Evolutionary conservation across 2,113 vertebrate genomes (phyloP).

Genomic region (Chloebia gouldiae): DNA sequence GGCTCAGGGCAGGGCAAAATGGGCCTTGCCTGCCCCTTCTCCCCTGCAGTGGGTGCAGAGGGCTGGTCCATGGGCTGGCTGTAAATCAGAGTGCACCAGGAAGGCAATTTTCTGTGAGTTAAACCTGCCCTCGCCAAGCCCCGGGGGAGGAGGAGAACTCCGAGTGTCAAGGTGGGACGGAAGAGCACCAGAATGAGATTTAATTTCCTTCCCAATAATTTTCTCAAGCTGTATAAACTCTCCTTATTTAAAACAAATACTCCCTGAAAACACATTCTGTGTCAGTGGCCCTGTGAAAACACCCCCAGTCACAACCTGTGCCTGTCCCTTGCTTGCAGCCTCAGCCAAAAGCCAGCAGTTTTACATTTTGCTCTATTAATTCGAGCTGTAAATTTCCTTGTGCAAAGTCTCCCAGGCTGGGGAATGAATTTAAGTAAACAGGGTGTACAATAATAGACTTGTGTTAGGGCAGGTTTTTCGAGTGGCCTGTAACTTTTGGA

Average conservation of each 20-base stretch:
- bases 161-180: constrained; percentile 51
- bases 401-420: constrained; percentile 26
- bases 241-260: constrained; percentile 70
- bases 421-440: constrained; percentile 18
- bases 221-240: constrained; percentile 76
- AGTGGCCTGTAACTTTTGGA: constrained; percentile 16
- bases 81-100: background rate
- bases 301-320: constrained; percentile 56
- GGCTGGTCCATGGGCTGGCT: background rate
- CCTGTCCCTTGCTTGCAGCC: constrained; percentile 25
- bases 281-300: constrained; percentile 49
- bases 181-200: constrained; percentile 51
- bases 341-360: constrained; percentile 48
- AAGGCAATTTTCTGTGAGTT: constrained; percentile 20
- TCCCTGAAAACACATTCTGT: constrained; percentile 63
- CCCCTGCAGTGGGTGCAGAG: background rate
- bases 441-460: constrained; percentile 9
- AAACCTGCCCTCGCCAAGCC: constrained; percentile 20
- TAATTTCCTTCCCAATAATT: constrained; percentile 75
- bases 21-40: background rate
- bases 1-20: background rate
- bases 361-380: constrained; percentile 53
- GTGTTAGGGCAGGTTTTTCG: constrained; percentile 40
- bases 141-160: constrained; percentile 27
- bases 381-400: constrained; percentile 43